These are phyloP conservation scores for Synergus japonicus DNA, from an alignment of 2,888 invertebrate genomes.

Conservation along the genomic window DNA sequence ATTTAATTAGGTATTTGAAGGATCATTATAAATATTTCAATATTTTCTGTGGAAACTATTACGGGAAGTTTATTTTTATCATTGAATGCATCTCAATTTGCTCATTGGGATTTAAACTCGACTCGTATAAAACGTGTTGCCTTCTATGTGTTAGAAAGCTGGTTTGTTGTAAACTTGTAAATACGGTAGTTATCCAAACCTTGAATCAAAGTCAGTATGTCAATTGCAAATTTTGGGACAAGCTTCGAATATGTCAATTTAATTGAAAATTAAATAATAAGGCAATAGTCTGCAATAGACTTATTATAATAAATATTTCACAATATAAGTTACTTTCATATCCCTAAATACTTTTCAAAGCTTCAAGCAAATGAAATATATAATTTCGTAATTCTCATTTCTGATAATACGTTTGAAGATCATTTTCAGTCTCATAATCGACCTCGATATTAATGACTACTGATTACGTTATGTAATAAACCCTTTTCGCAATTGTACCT, in stretches of 20 bases:
- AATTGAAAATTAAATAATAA: no score
- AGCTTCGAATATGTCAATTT: no score
- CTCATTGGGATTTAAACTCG: constrained; percentile 16
- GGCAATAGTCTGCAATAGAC: no score
- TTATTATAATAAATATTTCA: no score
- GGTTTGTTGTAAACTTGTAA: background rate
- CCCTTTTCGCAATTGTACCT: background rate
- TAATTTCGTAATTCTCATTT: background rate
- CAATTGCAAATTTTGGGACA: background rate
- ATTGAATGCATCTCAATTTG: constrained; percentile 19
- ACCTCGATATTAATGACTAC: background rate
- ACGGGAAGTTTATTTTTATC: background rate
- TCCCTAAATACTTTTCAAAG: no score
- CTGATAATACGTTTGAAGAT: background rate
- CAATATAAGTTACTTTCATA: no score
- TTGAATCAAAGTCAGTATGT: constrained; percentile 14
- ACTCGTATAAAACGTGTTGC: background rate
- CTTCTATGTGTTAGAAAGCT: constrained; percentile 20
- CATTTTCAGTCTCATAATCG: background rate
- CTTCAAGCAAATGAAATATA: background rate
- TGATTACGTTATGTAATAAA: background rate
- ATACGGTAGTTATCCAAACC: background rate
- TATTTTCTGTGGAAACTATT: background rate
- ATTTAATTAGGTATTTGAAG: background rate
- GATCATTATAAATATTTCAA: background rate